Conservation (phyloP, 2,797 vertebrate genomes). For the Buceros bicornis region DNA sequence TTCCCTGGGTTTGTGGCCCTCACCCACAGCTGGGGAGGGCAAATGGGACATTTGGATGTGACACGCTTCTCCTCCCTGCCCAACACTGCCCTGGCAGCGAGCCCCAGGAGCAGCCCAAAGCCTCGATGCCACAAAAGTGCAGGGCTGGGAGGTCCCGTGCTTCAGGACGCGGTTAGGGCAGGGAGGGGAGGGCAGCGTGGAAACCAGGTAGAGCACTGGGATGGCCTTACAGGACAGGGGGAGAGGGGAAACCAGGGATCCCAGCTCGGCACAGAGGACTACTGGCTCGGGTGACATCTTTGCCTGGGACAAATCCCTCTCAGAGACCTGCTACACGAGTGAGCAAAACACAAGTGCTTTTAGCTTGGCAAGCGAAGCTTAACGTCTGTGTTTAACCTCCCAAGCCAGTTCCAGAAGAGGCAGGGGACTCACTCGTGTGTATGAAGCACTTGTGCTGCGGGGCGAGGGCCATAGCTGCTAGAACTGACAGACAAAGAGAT, state of each 20-base stretch:
- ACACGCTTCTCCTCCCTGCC: not conserved
- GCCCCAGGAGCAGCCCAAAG: not conserved
- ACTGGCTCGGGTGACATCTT: not conserved
- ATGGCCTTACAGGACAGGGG: not conserved
- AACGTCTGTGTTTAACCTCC: rapidly evolving
- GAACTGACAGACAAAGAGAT: not conserved
- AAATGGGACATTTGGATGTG: not conserved
- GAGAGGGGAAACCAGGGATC: not conserved
- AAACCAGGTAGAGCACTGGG: not conserved
- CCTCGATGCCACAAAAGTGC: not conserved
- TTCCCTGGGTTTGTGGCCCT: not conserved
- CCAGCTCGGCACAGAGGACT: not conserved
- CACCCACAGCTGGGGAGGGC: not conserved
- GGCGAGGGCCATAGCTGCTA: not conserved
- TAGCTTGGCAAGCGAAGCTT: not conserved
- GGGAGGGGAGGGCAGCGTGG: rapidly evolving
- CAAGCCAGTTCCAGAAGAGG: not conserved
- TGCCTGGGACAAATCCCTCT: not conserved
- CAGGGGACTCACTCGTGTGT: rapidly evolving
- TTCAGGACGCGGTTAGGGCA: not conserved
- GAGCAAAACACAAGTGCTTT: not conserved
- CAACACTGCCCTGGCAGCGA: not conserved
- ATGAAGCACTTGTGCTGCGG: not conserved
- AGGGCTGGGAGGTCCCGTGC: rapidly evolving
- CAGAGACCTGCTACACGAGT: not conserved